Evolutionary conservation across 2,888 invertebrate genomes (phyloP).

Genomic region (Drosophila colorata): DNA sequence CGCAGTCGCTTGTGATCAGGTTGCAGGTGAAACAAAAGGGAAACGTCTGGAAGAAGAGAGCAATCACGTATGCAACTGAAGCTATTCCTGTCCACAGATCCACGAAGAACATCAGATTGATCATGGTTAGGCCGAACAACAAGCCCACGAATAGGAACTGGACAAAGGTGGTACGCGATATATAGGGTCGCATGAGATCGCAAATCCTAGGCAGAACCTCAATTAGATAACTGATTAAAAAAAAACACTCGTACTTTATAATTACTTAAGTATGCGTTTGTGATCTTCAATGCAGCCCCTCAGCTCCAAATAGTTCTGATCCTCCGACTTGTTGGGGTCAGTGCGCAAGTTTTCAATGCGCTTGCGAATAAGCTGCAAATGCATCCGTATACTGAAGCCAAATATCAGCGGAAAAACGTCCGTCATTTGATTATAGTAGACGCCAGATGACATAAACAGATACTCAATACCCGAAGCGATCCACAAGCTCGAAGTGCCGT

Average conservation of each 20-base stretch:
- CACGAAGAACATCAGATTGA: constrained; percentile 46
- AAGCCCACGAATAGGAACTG: constrained; percentile 42
- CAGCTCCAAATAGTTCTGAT: constrained; percentile 30
- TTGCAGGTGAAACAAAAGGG: constrained; percentile 47
- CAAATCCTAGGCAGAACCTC: constrained; percentile 21
- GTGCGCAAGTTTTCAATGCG: constrained; percentile 34
- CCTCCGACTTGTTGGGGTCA: constrained; percentile 8
- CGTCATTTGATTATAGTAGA: constrained; percentile 22
- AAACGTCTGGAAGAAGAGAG: constrained; percentile 37
- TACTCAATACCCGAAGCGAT: constrained; percentile 30
- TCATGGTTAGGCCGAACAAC: constrained; percentile 37
- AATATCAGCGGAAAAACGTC: constrained; percentile 39
- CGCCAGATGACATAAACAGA: constrained; percentile 8
- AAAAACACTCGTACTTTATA: neutral
- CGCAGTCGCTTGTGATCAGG: constrained; percentile 33
- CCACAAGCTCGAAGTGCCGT: constrained; percentile 15
- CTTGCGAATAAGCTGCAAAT: constrained; percentile 20
- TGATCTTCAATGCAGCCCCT: constrained; percentile 38
- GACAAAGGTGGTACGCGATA: constrained; percentile 37
- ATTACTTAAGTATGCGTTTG: constrained; percentile 35
- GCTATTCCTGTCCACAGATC: constrained; percentile 15
- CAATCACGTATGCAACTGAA: constrained; percentile 13
- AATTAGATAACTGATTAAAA: neutral
- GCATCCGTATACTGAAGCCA: constrained; percentile 15
- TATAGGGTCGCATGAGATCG: constrained; percentile 22